A percentile compares a stretch with the other conserved stretches of the same genome.
These are phyloP conservation scores for Spisula subtruncata DNA, from an alignment of 2,888 invertebrate species.

Conservation along the genomic window DNA sequence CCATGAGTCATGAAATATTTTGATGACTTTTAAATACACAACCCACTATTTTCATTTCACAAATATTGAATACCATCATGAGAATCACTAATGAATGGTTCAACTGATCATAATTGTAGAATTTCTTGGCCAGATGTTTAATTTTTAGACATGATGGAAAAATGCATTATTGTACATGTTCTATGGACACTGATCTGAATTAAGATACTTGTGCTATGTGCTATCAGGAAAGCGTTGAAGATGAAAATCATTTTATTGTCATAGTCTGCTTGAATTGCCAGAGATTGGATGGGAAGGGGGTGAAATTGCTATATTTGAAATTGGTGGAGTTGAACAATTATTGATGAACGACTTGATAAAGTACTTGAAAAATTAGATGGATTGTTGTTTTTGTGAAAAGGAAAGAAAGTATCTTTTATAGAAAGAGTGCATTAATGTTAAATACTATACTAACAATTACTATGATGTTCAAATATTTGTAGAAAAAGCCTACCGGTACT, in stretches of 20 bases:
- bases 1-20: slow-evolving; percentile 18
- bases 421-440: too few species aligned
- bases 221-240: slow-evolving; percentile 11
- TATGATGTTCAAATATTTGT: too few species aligned
- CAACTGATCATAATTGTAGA: neutral
- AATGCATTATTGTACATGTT: slow-evolving; percentile 27
- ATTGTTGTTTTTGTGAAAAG: too few species aligned
- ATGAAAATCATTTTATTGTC: slow-evolving; percentile 30
- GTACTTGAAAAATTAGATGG: too few species aligned
- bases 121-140: slow-evolving; percentile 45
- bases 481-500: too few species aligned
- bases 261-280: neutral
- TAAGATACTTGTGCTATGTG: neutral
- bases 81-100: neutral
- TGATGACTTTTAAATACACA: slow-evolving; percentile 9
- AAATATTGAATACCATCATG: slow-evolving; percentile 34
- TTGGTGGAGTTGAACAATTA: neutral
- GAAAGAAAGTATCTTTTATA: too few species aligned
- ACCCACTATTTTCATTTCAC: slow-evolving; percentile 30
- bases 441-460: too few species aligned
- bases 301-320: slow-evolving; percentile 1
- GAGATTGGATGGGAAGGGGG: neutral
- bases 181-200: neutral
- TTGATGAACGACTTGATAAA: too few species aligned
- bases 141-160: slow-evolving; percentile 20